Percentiles rank a stretch among this genome's conserved stretches.
Conservation (phyloP, 1,140 invertebrate species). For the Euglossa dilemma region DNA sequence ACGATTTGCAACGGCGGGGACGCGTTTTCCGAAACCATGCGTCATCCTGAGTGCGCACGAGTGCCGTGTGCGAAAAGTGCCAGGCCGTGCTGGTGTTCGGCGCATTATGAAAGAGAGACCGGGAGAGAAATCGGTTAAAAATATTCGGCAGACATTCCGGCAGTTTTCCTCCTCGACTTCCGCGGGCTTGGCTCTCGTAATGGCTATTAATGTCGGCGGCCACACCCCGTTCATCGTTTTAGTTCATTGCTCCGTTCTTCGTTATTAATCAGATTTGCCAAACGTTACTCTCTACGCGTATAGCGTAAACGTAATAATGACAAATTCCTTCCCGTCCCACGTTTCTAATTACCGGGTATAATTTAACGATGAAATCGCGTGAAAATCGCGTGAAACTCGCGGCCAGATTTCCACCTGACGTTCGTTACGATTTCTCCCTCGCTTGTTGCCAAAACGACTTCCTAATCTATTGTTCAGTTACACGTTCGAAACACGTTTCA, state of each 20-base stretch:
- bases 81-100: not conserved
- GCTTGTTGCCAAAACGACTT: too few species aligned
- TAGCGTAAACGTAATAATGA: not conserved
- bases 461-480: too few species aligned
- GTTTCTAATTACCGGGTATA: not conserved
- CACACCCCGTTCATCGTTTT: not conserved
- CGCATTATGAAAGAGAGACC: not conserved
- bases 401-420: too few species aligned
- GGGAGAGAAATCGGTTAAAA: conserved; percentile 13
- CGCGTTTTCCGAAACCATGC: conserved; percentile 40
- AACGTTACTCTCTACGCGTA: not conserved
- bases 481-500: too few species aligned
- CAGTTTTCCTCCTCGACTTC: not conserved
- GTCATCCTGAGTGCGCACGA: not conserved
- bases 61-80: not conserved
- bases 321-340: not conserved
- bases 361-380: not conserved
- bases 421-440: too few species aligned
- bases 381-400: not conserved
- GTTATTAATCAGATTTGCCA: not conserved
- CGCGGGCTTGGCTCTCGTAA: not conserved
- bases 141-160: not conserved
- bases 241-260: not conserved
- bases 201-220: too few species aligned
- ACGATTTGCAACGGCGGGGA: conserved; percentile 35